Evolutionary conservation across 23 tunicate species (phyloP), one percentile per base, ranked within the genome.

Genomic region (Botrylloides violaceus): DNA sequence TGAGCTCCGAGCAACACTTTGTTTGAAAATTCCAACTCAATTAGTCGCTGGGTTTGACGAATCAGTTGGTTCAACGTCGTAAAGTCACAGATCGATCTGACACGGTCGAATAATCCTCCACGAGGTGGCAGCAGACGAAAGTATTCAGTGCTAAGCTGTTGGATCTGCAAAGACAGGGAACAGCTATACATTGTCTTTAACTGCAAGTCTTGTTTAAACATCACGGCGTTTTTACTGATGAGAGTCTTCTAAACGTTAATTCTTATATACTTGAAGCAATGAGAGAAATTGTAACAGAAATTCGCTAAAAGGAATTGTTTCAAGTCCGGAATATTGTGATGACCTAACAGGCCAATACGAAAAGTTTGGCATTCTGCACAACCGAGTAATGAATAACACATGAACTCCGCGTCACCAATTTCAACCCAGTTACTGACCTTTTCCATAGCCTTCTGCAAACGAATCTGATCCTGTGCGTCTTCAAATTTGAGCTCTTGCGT

Each of bases 91-190:
- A 93, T 85, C 12, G 93, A 84, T 9, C 88, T 80, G 62, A 93
- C 83, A 48, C 98, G 83, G 43, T 90, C 97, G 55, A 90, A 90
- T 31, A 90, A 71, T 22, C 97, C 85, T 2, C 97, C 97, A 32
- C 85, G 85, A 2, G 97, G 97, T 74, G 97, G 97, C 85, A 90
- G 89, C 60, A 90, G 72, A 29, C 97, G 97, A 34, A 84, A 90
- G 35, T 90, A 90, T 56, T 90, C 97, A 4, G 92, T 83, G 81
- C 97, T 90, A 21, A 71, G 76, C 34, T 83, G 90, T 29, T 83
- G 89, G 24, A 90, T 79, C 97, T 90, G 66, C 32, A 59, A 34
- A 15, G 3, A 63, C 26, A 21, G n/a, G 7, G 64, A 43, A n/a
- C n/a, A n/a, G n/a, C n/a, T n/a, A n/a, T n/a, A n/a, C n/a, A n/a